Conservation (phyloP, 2,888 invertebrate genomes). For the Cheilosia grossa region DNA sequence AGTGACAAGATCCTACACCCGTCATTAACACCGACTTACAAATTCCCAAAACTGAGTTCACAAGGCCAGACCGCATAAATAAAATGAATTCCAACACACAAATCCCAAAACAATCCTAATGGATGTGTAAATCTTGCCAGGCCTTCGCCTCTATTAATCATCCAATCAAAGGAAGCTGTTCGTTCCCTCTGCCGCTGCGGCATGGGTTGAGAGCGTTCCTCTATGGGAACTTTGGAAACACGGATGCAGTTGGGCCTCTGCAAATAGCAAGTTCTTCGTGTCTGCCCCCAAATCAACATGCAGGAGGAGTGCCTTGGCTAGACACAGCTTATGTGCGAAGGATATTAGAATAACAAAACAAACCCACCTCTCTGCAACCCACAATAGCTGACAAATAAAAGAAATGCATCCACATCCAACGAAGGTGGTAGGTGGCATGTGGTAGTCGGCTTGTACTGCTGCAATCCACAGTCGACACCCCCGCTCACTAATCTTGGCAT, state of each 20-base stretch:
- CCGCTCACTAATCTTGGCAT: constrained; percentile 54
- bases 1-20: constrained; percentile 23
- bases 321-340: constrained; percentile 33
- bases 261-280: constrained; percentile 18
- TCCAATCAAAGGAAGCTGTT: constrained; percentile 57
- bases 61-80: constrained; percentile 23
- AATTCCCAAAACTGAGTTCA: background rate
- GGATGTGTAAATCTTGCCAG: constrained; percentile 69
- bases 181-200: background rate
- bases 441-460: background rate
- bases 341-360: constrained; percentile 56
- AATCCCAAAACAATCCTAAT: constrained; percentile 69
- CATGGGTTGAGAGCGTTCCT: background rate
- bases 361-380: constrained; percentile 16
- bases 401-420: constrained; percentile 51
- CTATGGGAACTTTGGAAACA: constrained; percentile 15
- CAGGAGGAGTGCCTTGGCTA: constrained; percentile 27
- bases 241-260: constrained; percentile 44
- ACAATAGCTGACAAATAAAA: constrained; percentile 59
- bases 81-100: constrained; percentile 57
- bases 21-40: constrained; percentile 41
- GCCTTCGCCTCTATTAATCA: constrained; percentile 67
- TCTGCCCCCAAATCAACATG: constrained; percentile 46
- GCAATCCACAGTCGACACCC: constrained; percentile 38
- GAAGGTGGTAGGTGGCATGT: background rate